A percentile compares a stretch with the other conserved stretches of the same genome.
phyloP scores from a whole-genome alignment of 2,113 vertebrate species.

The Gnathonemus longibarbis region DNA sequence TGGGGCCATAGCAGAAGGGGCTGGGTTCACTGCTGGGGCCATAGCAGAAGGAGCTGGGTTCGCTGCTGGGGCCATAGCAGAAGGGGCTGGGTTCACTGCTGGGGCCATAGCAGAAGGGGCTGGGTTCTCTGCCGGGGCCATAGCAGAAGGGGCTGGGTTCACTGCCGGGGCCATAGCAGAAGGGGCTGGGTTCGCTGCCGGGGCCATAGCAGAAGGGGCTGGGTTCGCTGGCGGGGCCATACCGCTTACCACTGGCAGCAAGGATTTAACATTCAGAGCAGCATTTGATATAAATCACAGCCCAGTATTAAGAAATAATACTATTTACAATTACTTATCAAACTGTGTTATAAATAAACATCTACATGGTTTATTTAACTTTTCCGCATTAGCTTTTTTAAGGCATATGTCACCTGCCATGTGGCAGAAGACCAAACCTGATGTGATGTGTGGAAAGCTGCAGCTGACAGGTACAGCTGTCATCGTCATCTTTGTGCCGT shows the following conservation, averaged over 20 bases:
- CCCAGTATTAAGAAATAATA: neutral
- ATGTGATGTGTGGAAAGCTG: neutral
- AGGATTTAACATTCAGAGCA: neutral
- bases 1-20: too few relatives aligned
- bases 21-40: too few relatives aligned
- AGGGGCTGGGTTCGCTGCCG: too few relatives aligned
- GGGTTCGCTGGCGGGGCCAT: neutral
- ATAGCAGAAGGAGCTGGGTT: too few relatives aligned
- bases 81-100: too few relatives aligned
- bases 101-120: too few relatives aligned
- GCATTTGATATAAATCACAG: neutral
- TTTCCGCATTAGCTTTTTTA: neutral
- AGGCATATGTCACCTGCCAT: neutral
- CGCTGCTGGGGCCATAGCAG: too few relatives aligned
- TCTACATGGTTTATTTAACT: neutral
- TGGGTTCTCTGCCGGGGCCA: too few relatives aligned
- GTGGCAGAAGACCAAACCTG: neutral
- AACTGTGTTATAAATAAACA: neutral
- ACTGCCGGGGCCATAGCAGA: too few relatives aligned
- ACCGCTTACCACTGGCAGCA: neutral
- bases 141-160: too few relatives aligned
- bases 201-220: too few relatives aligned
- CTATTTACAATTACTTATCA: neutral
- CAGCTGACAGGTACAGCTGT: neutral
- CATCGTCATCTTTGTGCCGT: neutral